Base-by-base conservation (phyloP, 2,113 vertebrate genomes). In the Drymodes brunneopygia region DNA sequence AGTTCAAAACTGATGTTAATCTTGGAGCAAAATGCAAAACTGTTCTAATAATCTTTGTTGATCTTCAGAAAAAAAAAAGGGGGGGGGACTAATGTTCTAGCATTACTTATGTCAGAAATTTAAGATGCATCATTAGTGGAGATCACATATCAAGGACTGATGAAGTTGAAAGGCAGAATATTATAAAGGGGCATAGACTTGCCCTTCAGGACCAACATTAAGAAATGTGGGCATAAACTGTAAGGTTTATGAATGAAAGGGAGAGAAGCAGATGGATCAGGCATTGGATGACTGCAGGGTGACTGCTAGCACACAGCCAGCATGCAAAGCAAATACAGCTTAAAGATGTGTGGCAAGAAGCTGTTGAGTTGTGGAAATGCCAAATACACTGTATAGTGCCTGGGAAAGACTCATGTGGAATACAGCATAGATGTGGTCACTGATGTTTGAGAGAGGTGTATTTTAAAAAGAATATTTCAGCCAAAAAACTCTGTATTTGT, bases 211-310 rank as follows among this genome's bases (percentile, higher is more conserved):
- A 71, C 25, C 51, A 23, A 60, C 8, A 10, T 6, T 29, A 85
- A 31, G 21, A 85, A 66, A 42, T 9, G 4, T 9, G 15, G 38
- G 25, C 8, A 20, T 53, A 50, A 81, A 74, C 56, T 66, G 23
- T 15, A 24, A 89, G 25, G 22, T n/a, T 16, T 38, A 0, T 13
- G 31, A n/a, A 35, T 50, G 21, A 33, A 73, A 47, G 15, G 44
- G 12, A 72, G 14, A 56, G 7, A 11, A 62, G 51, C 25, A 84
- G 54, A 53, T 2, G 3, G 12, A 57, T 20, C 0, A 0, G 19
- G 15, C 35, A 12, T 23, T 18, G 57, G 23, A 16, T 72, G 21
- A 60, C 7, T 38, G 21, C 35, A 82, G 42, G 15, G 38, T 35
- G 35, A 58, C 33, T 9, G 3, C 14, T 56, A 15, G 11, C 50